Evolutionary conservation across 1,140 invertebrate species (phyloP), one percentile per base, ranked within the genome.

Genomic region (Portunus trituberculatus): DNA sequence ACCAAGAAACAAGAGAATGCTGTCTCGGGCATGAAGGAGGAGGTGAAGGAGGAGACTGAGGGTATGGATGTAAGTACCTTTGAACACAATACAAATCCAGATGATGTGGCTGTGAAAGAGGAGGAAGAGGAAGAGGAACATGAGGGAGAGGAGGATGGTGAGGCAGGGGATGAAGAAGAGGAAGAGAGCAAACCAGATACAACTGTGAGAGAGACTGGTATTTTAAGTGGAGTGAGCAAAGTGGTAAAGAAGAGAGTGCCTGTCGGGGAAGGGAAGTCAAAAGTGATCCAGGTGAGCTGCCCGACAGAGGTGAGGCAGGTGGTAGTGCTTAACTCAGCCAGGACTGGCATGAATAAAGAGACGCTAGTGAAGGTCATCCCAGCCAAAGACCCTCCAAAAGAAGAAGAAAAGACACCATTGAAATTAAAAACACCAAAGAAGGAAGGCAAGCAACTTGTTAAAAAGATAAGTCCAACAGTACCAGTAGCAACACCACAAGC

Each of bases 241-340:
- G 82, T 28, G 29, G 8, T 31, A 10, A 48, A 88, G 29, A 76
- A 45, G 32, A 92, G 76, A 31, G n/a, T n/a, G n/a, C 12, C 25
- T 31, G 32, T 20, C 25, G 31, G 28, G 39, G 91, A 89, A 82
- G 39, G 59, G 39, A 95, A 52, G 59, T 67, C 91, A 32, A 89
- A n/a, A 46, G 76, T 95, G 67, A 88, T 95, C 52, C 94, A 95
- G 20, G 94, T 95, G 29, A 92, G 89, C 48, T 92, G 48, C 31
- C 94, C 94, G 14, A 76, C 67, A 16, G 94, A 86, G 28, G 76
- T 95, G 32, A 91, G 94, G 20, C 91, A 93, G 20, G 91, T 95
- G 16, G 94, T 95, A 6, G 94, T 92, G 29, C 46, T 95, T 46
- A 95, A 93, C 59, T 95, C 94, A 14, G 94, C 94, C 29, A 92